Conservation (phyloP, 2,113 vertebrate genomes). For the Copsychus sechellarum region DNA sequence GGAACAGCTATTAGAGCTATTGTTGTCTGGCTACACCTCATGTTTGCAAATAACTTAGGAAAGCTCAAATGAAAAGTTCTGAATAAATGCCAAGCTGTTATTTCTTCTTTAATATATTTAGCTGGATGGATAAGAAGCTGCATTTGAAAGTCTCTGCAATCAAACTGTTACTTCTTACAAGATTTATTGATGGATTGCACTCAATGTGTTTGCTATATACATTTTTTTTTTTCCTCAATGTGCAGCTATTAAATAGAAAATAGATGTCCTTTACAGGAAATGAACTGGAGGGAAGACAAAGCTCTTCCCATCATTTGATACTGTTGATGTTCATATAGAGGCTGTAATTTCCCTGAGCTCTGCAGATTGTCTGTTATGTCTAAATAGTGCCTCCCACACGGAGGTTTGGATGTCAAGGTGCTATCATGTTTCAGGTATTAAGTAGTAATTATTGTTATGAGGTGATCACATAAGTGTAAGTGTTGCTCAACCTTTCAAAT, state of each 20-base stretch:
- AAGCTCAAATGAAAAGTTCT: not conserved
- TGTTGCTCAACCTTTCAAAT: conserved; percentile 5
- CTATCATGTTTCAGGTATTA: not conserved
- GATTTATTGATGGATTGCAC: not conserved
- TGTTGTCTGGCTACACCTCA: conserved; percentile 27
- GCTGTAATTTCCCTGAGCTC: not conserved
- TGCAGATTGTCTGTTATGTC: conserved; percentile 9
- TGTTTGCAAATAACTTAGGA: conserved; percentile 52
- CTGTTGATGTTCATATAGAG: not conserved
- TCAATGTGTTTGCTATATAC: not conserved
- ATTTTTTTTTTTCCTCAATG: not conserved
- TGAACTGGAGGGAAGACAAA: not conserved
- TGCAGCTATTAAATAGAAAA: not conserved
- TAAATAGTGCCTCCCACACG: conserved; percentile 12
- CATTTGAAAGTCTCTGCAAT: conserved; percentile 6
- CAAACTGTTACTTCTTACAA: not conserved
- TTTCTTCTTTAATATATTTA: conserved; percentile 16
- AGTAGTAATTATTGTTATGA: not conserved
- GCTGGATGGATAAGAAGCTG: not conserved
- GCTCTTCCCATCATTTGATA: conserved; percentile 19
- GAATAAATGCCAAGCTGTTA: conserved; percentile 12
- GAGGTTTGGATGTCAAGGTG: conserved; percentile 8
- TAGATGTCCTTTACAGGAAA: conserved; percentile 32
- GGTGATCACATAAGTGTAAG: not conserved
- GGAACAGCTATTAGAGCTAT: conserved; percentile 1